Percentiles rank a stretch among this genome's conserved stretches.
Conservation (phyloP, 2,888 invertebrate species). For the Drosophila mimetica region DNA sequence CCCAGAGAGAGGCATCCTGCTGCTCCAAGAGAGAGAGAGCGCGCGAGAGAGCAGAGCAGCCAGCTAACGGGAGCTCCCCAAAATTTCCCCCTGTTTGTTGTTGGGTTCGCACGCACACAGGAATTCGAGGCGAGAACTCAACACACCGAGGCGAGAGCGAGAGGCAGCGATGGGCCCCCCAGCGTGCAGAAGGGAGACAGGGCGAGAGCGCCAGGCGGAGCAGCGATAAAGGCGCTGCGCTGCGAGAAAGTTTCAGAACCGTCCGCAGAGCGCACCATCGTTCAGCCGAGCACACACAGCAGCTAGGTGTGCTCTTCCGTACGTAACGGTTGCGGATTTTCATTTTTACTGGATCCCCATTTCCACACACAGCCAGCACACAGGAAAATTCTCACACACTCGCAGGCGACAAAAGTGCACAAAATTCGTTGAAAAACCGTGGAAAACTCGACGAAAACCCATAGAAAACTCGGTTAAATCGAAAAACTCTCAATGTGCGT, state of each 20-base stretch:
- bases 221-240: slow-evolving; percentile 46
- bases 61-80: slow-evolving; percentile 43
- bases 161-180: slow-evolving; percentile 8
- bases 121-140: slow-evolving; percentile 34
- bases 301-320: slow-evolving; percentile 80
- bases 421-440: slow-evolving; percentile 21
- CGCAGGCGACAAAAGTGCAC: slow-evolving; percentile 41
- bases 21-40: slow-evolving; percentile 13
- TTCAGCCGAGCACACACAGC: slow-evolving; percentile 75
- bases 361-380: slow-evolving; percentile 40
- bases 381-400: slow-evolving; percentile 69
- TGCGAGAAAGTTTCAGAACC: slow-evolving; percentile 56
- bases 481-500: slow-evolving; percentile 12
- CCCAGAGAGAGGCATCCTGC: slow-evolving; percentile 37
- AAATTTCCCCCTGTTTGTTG: slow-evolving; percentile 70
- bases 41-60: slow-evolving; percentile 2
- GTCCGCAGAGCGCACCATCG: slow-evolving; percentile 78
- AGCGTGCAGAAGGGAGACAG: slow-evolving; percentile 40
- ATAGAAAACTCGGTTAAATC: slow-evolving; percentile 4
- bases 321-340: slow-evolving; percentile 64
- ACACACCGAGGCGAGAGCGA: slow-evolving; percentile 41
- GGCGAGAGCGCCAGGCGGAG: slow-evolving; percentile 30
- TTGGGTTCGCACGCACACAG: slow-evolving; percentile 57
- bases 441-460: slow-evolving; percentile 4
- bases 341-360: slow-evolving; percentile 55